Conservation (phyloP, 2,888 invertebrate genomes). For the Andrena trimmerana region DNA sequence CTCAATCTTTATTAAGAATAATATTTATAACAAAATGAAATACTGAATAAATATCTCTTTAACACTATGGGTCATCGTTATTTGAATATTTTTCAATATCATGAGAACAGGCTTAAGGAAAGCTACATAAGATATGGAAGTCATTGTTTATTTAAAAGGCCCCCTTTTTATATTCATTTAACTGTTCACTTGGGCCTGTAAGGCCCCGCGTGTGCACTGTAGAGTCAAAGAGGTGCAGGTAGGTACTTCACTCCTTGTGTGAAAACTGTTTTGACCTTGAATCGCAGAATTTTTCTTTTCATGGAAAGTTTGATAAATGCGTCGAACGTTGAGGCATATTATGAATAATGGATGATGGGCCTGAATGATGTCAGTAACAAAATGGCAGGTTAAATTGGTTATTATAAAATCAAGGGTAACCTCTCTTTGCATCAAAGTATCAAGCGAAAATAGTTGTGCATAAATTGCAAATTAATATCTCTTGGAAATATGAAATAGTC, state of each 20-base stretch:
- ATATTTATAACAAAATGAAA: no score
- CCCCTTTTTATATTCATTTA: no score
- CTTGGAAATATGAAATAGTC: neutral
- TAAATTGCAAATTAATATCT: conserved; percentile 21
- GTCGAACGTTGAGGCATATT: neutral
- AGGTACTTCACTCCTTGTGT: neutral
- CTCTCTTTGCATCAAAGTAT: conserved; percentile 32
- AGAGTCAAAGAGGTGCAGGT: no score
- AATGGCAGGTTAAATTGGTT: conserved; percentile 38
- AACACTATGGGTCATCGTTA: no score
- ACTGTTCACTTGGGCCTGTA: no score
- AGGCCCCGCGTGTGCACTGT: no score
- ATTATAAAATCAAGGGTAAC: conserved; percentile 31
- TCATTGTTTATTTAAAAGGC: no score
- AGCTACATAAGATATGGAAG: no score
- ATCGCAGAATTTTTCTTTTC: neutral
- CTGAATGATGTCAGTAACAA: conserved; percentile 40
- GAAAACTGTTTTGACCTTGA: conserved; percentile 2
- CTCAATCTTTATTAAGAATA: no score
- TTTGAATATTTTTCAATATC: no score
- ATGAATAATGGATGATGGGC: conserved; percentile 51
- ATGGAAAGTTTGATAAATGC: conserved; percentile 31
- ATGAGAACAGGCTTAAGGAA: no score
- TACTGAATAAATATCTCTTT: no score
- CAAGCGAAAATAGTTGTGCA: conserved; percentile 31